These are phyloP conservation scores for Atherinomorus stipes DNA, from an alignment of 2,113 vertebrate species.

Conservation along the genomic window DNA sequence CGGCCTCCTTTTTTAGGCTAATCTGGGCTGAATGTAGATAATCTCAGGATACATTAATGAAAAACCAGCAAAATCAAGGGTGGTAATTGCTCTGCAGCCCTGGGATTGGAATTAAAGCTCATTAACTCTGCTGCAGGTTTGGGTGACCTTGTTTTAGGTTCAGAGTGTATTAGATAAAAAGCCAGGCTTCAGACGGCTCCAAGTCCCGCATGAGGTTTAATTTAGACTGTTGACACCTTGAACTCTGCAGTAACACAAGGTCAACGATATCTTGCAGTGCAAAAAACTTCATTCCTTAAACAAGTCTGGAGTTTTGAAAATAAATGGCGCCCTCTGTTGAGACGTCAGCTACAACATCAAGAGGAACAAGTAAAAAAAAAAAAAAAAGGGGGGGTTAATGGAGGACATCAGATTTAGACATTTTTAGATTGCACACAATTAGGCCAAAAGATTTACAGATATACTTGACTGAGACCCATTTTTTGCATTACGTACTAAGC, in stretches of 20 bases:
- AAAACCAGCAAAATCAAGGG: background rate
- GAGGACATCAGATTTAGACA: background rate
- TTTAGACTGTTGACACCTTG: background rate
- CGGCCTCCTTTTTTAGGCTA: background rate
- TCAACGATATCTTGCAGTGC: background rate
- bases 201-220: conserved; percentile 3
- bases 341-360: background rate
- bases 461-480: rapidly evolving
- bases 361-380: background rate
- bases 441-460: background rate
- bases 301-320: conserved; percentile 13
- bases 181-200: background rate
- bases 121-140: conserved; percentile 7
- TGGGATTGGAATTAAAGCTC: conserved; percentile 12
- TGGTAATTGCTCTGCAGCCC: conserved; percentile 15
- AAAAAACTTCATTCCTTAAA: background rate
- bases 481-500: background rate
- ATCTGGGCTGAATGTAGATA: background rate
- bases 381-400: no score
- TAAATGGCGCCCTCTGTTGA: conserved; percentile 72
- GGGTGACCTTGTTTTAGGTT: conserved; percentile 23
- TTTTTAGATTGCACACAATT: background rate
- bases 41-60: background rate
- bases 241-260: conserved; percentile 5
- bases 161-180: background rate